Conservation (phyloP, 2,113 vertebrate genomes). For the Macroglossus sobrinus region DNA sequence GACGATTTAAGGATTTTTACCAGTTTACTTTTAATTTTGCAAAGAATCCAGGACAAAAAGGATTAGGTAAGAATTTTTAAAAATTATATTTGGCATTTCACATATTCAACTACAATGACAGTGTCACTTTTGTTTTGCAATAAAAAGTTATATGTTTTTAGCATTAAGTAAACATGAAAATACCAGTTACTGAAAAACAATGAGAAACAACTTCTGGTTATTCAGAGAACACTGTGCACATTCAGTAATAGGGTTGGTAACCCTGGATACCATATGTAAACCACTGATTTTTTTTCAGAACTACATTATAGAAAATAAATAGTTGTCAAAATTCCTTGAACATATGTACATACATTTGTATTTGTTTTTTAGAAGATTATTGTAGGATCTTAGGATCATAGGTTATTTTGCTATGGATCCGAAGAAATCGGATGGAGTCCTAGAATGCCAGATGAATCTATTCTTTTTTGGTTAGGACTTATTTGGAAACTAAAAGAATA, state of each 20-base stretch:
- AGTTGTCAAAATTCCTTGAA: constrained; percentile 4
- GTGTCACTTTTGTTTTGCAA: constrained; percentile 46
- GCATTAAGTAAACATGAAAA: constrained; percentile 37
- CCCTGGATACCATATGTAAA: neutral
- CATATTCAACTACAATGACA: constrained; percentile 47
- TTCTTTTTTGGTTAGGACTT: neutral
- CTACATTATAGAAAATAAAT: neutral
- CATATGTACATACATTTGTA: neutral
- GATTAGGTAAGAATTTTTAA: constrained; percentile 88
- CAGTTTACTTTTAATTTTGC: constrained; percentile 94
- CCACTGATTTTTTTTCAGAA: neutral
- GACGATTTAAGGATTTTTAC: constrained; percentile 93
- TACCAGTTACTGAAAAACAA: neutral
- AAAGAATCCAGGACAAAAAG: constrained; percentile 92
- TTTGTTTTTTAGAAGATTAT: neutral
- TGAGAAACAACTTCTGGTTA: neutral
- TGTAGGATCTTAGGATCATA: neutral
- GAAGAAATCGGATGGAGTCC: neutral
- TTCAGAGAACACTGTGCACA: neutral
- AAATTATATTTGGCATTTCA: constrained; percentile 64
- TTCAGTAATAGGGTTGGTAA: neutral
- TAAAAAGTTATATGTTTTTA: constrained; percentile 50
- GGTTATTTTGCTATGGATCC: neutral
- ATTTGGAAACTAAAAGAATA: constrained; percentile 15
- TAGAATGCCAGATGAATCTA: neutral